Evolutionary conservation across 2,113 vertebrate species (phyloP).

Genomic region (Barnardius zonarius): DNA sequence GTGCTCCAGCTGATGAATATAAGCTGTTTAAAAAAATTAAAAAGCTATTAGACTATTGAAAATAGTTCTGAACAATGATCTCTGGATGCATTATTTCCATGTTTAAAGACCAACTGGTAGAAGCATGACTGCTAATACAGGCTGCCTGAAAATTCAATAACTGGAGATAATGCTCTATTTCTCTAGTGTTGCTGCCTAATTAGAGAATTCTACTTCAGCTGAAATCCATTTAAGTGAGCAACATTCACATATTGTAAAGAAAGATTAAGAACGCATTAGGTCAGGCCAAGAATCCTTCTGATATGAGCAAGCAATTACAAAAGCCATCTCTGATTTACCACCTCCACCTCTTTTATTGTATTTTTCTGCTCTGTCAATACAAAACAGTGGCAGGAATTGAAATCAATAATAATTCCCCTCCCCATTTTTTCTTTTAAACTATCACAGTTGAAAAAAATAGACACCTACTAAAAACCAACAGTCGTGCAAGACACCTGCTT

Average conservation of each 20-base stretch:
- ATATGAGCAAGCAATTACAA: neutral
- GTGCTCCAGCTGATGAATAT: constrained; percentile 50
- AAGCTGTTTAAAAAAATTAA: constrained; percentile 63
- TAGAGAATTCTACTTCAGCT: constrained; percentile 42
- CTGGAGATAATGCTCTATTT: constrained; percentile 63
- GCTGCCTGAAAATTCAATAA: constrained; percentile 65
- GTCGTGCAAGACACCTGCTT: neutral
- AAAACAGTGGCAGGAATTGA: constrained; percentile 10
- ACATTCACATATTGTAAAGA: neutral
- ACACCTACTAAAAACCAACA: neutral
- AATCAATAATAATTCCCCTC: neutral
- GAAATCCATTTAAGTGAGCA: constrained; percentile 61
- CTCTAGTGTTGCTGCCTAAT: constrained; percentile 60
- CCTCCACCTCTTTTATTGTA: neutral
- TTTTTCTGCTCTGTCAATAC: neutral
- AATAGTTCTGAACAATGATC: constrained; percentile 61
- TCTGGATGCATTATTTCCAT: constrained; percentile 53
- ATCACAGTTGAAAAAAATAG: neutral
- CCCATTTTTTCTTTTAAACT: neutral
- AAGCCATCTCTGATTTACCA: neutral
- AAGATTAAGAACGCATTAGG: neutral
- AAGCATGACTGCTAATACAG: constrained; percentile 41
- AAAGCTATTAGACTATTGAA: constrained; percentile 68
- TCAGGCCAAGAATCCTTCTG: neutral
- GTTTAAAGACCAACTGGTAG: constrained; percentile 55